Conservation (phyloP, 2,888 invertebrate species). For the Vandiemenella viatica region DNA sequence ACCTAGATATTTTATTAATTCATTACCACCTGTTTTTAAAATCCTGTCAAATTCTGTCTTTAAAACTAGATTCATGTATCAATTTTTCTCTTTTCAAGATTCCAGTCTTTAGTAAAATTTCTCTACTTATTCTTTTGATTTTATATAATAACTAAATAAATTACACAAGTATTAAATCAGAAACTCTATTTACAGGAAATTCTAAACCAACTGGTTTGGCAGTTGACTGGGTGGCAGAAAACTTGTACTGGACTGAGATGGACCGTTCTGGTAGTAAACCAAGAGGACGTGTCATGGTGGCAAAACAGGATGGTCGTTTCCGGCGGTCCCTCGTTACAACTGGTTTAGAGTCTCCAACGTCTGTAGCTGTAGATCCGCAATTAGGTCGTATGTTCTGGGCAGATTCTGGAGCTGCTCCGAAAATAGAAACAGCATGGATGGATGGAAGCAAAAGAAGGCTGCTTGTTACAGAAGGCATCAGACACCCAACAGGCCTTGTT, state of each 20-base stretch:
- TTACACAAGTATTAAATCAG: too few relatives aligned
- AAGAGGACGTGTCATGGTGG: constrained; percentile 61
- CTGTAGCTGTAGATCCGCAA: constrained; percentile 76
- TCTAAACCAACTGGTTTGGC: constrained; percentile 78
- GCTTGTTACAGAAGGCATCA: constrained; percentile 63
- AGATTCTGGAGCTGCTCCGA: constrained; percentile 78
- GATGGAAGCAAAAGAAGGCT: constrained; percentile 79
- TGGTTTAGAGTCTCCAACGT: constrained; percentile 73
- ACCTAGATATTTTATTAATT: too few relatives aligned
- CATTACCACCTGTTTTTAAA: too few relatives aligned
- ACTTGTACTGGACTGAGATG: constrained; percentile 87
- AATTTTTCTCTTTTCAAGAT: too few relatives aligned
- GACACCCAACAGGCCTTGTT: constrained; percentile 77
- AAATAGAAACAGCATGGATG: constrained; percentile 94
- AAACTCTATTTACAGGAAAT: too few relatives aligned
- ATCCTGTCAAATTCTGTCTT: too few relatives aligned
- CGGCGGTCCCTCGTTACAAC: constrained; percentile 61
- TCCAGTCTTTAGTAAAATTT: too few relatives aligned
- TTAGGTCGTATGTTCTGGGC: constrained; percentile 84
- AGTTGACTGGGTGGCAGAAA: constrained; percentile 86
- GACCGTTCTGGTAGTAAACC: constrained; percentile 60
- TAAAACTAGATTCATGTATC: too few relatives aligned
- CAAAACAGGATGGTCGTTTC: constrained; percentile 80
- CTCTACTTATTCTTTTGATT: too few relatives aligned
- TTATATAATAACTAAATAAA: too few relatives aligned